Evolutionary conservation across 1,140 invertebrate species (phyloP), one percentile per base, ranked within the genome.

Genomic region (Aphelenchoides fujianensis): DNA sequence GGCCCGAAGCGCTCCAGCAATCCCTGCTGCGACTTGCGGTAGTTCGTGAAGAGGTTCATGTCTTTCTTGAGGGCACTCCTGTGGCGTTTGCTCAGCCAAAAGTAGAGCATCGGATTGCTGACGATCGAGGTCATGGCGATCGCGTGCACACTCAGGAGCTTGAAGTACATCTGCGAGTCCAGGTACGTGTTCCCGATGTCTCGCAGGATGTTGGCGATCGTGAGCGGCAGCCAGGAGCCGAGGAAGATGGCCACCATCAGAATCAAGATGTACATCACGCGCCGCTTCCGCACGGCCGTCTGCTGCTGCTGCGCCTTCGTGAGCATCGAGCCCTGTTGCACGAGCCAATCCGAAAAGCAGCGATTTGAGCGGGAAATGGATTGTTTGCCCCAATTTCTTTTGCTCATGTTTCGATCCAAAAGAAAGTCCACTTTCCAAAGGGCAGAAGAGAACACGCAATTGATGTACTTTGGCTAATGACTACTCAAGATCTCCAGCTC

Each of bases 221-320:
- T 83, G 5, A 83, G 41, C 0, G 82, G 82, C 69, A 84, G 73
- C 82, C 82, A 83, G n/a, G 72, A 80, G 9, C 74, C 79, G 76
- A 82, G 81, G 73, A 82, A 82, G 16, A 81, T 77, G 3, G 75
- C 69, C 2, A 83, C 81, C 81, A 83, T 83, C 68, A 83, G 70
- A 68, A 83, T 83, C 35, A 83, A 76, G 48, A 83, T 81, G 64
- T 83, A 82, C 81, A 83, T 83, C 3, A 83, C 82, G n/a, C 82
- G 70, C 37, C 82, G 36, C 67, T 83, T 83, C 31, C 82, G 74
- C 27, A 84, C 76, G 2, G 81, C 74, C 2, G 82, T 84, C 62
- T 84, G 80, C 19, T 79, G 80, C 69, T 83, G 82, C 70, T 83
- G 82, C 12, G 82, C 81, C 28, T 82, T 77, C 52, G 82, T 83